Base-by-base conservation (phyloP, 1,140 invertebrate species). In the Lineus longissimus region DNA sequence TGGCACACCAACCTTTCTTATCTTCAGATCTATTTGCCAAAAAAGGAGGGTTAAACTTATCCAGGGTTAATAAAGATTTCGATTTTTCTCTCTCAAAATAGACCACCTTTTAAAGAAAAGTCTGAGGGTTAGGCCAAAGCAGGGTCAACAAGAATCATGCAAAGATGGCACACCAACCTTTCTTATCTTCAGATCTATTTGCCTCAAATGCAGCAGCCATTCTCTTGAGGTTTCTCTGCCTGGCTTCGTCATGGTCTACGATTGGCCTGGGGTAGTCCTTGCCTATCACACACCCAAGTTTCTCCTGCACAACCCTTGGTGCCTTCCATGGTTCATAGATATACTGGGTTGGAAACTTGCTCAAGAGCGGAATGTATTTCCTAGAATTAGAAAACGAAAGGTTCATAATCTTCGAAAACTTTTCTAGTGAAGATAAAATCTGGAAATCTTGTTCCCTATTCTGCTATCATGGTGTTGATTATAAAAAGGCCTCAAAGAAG, bases 311-410 rank as follows among this genome's bases (percentile, higher is more conserved):
- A 41, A 80, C 80, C 31, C 88, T 83, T 0, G 92, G 91, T 1
- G 92, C 91, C 66, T 86, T 88, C 93, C 92, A 95, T 0, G 93
- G 93, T 73, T 94, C 91, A 76, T 94, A 92, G 65, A 94, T 93
- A 76, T 91, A 94, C 68, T 88, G 86, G 9, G 88, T 86, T 0
- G 92, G 92, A 78, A 92, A 91, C 70, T 91, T 90, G 75, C 90
- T 91, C 61, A 94, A 78, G 0, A 87, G 85, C 2, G 91, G 91
- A 55, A 94, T 80, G 77, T 93, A 94, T 71, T 88, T 89, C 72
- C 91, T 93, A 72, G 54, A 65, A 74, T 43, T 23, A 57, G 67
- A 47, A 31, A 15, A 55, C 13, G 13, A 17, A n/a, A n/a, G n/a
- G n/a, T n/a, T n/a, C n/a, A n/a, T n/a, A n/a, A 13, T 13, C 11